These are phyloP conservation scores for Eumacrocentrus americanus DNA, from an alignment of 2,888 invertebrate genomes.

Conservation along the genomic window DNA sequence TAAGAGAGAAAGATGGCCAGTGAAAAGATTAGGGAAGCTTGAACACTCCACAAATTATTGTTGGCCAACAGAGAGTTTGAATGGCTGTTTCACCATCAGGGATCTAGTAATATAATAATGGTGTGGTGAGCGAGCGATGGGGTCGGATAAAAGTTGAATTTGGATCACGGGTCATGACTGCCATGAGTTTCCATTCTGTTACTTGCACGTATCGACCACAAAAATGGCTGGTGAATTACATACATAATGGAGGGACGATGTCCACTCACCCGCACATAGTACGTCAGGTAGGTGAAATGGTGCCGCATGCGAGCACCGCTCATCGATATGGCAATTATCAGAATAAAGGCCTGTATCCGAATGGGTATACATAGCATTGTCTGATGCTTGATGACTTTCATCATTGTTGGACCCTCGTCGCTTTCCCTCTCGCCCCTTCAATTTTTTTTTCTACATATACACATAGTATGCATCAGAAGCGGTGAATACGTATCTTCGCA, in stretches of 20 bases:
- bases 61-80: neutral
- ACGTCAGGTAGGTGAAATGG: too few relatives aligned
- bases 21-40: too few relatives aligned
- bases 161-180: neutral
- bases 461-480: too few relatives aligned
- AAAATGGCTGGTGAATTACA: neutral
- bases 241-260: neutral
- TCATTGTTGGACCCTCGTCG: neutral
- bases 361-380: neutral
- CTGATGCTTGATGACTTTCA: neutral
- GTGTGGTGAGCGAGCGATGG: neutral
- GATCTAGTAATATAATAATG: neutral
- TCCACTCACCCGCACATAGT: neutral
- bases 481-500: too few relatives aligned
- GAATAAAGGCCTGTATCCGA: constrained; percentile 5
- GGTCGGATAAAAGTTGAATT: neutral
- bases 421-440: neutral
- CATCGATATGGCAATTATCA: constrained; percentile 11
- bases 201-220: neutral
- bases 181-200: neutral
- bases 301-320: too few relatives aligned
- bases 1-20: neutral
- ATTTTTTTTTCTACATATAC: too few relatives aligned
- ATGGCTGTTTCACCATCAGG: neutral
- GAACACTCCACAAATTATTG: neutral